Evolutionary conservation across 2,888 invertebrate species (phyloP).

Genomic region (Hydropsyche betteni): DNA sequence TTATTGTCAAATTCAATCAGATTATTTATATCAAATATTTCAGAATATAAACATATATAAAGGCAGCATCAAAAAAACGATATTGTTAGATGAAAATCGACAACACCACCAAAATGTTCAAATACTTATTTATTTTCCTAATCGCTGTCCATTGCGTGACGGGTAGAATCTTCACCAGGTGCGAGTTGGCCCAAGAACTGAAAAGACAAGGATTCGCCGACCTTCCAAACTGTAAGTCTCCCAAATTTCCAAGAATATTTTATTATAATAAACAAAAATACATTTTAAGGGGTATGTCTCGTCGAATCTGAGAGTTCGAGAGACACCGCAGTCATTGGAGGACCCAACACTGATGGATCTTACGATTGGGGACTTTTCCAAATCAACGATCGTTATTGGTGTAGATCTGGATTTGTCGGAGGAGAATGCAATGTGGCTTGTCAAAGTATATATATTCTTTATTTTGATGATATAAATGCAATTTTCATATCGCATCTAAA

Average conservation of each 20-base stretch:
- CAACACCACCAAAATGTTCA: too few relatives aligned
- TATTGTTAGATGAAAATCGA: too few relatives aligned
- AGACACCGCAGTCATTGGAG: conserved; percentile 13
- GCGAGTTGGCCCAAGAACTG: conserved; percentile 55
- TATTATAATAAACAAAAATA: background rate
- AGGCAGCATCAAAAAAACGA: too few relatives aligned
- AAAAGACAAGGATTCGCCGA: conserved; percentile 54
- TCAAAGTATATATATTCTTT: conserved; percentile 54
- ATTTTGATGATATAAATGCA: too few relatives aligned
- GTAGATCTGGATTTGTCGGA: conserved; percentile 53
- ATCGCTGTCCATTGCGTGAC: background rate
- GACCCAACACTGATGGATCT: conserved; percentile 62
- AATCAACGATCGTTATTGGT: conserved; percentile 40
- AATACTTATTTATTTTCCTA: conserved; percentile 13
- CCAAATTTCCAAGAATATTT: background rate
- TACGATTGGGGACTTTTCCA: conserved; percentile 56
- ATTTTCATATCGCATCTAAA: too few relatives aligned
- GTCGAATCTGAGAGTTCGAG: conserved; percentile 31
- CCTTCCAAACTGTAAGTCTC: conserved; percentile 44
- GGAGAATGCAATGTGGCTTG: conserved; percentile 61
- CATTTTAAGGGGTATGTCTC: conserved; percentile 35
- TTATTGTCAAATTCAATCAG: too few relatives aligned
- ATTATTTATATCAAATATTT: too few relatives aligned
- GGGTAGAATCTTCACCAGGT: conserved; percentile 54
- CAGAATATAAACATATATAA: too few relatives aligned